A percentile compares a stretch with the other conserved stretches of the same genome.
Conservation (phyloP, 2,797 vertebrate genomes). For the Oophaga sylvatica region DNA sequence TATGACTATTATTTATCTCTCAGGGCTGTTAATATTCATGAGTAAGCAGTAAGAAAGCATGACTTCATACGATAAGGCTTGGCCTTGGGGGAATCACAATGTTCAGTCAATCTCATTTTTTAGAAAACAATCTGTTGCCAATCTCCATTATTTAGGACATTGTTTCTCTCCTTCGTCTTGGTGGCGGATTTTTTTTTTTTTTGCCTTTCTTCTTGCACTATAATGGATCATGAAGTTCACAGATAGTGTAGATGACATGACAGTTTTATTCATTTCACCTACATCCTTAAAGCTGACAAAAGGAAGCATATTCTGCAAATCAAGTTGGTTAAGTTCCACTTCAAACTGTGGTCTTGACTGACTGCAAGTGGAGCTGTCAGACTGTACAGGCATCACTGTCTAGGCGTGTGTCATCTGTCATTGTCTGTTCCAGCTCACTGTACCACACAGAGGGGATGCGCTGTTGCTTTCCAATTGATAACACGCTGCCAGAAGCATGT, state of each 20-base stretch:
- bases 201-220: background rate
- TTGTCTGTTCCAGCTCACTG: constrained; percentile 95
- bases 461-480: constrained; percentile 86
- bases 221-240: constrained; percentile 64
- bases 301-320: constrained; percentile 76
- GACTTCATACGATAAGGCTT: constrained; percentile 40
- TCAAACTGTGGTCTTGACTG: constrained; percentile 82
- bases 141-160: constrained; percentile 63
- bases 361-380: constrained; percentile 91
- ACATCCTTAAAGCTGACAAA: constrained; percentile 67
- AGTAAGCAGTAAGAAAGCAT: background rate
- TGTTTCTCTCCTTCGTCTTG: constrained; percentile 12
- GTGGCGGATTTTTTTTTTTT: constrained; percentile 44
- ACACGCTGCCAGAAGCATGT: constrained; percentile 82
- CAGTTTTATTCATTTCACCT: constrained; percentile 68
- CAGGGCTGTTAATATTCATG: background rate
- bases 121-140: constrained; percentile 60
- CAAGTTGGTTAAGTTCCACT: constrained; percentile 77
- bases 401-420: constrained; percentile 92
- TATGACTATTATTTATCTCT: background rate
- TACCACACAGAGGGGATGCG: constrained; percentile 83
- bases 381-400: constrained; percentile 89
- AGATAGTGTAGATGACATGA: constrained; percentile 67
- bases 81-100: constrained; percentile 44
- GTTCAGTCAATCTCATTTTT: constrained; percentile 34